These are phyloP conservation scores for Characodon lateralis DNA, from an alignment of 2,797 vertebrate genomes.

Conservation along the genomic window DNA sequence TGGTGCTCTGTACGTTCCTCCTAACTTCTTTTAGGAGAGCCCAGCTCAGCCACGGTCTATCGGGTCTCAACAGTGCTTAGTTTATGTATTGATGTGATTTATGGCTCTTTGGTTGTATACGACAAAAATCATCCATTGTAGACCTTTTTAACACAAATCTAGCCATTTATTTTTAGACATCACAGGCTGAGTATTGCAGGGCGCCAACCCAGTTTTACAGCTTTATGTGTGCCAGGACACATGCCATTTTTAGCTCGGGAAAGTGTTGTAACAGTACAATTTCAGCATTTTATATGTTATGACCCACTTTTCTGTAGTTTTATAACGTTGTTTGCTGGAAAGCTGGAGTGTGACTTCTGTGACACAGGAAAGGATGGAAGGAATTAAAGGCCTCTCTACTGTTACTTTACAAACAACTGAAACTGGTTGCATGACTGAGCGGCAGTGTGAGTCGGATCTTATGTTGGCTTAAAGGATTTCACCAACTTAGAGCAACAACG, in stretches of 20 bases:
- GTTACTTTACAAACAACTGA: slow-evolving; percentile 36
- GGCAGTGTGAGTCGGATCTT: slow-evolving; percentile 29
- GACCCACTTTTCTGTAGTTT: slow-evolving; percentile 14
- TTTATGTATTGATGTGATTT: background rate
- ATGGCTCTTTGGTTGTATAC: background rate
- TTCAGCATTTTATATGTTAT: slow-evolving; percentile 13
- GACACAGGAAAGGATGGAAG: background rate
- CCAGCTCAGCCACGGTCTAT: too few species aligned
- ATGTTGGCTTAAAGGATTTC: slow-evolving; percentile 41
- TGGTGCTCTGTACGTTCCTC: too few species aligned
- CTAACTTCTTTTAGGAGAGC: too few species aligned
- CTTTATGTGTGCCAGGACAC: slow-evolving; percentile 1
- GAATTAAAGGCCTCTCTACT: slow-evolving; percentile 13
- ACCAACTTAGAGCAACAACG: slow-evolving; percentile 49
- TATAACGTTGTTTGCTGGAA: slow-evolving; percentile 15
- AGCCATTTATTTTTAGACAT: background rate
- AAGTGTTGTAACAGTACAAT: slow-evolving; percentile 10
- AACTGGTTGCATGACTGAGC: slow-evolving; percentile 21
- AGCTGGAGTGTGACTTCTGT: background rate
- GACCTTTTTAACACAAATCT: background rate
- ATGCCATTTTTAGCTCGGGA: background rate
- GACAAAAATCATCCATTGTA: background rate
- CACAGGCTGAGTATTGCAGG: background rate
- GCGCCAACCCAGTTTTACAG: slow-evolving; percentile 1
- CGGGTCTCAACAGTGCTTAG: background rate